Base-by-base conservation (phyloP, 2,888 invertebrate genomes). In the Sarcophaga caerulescens region DNA sequence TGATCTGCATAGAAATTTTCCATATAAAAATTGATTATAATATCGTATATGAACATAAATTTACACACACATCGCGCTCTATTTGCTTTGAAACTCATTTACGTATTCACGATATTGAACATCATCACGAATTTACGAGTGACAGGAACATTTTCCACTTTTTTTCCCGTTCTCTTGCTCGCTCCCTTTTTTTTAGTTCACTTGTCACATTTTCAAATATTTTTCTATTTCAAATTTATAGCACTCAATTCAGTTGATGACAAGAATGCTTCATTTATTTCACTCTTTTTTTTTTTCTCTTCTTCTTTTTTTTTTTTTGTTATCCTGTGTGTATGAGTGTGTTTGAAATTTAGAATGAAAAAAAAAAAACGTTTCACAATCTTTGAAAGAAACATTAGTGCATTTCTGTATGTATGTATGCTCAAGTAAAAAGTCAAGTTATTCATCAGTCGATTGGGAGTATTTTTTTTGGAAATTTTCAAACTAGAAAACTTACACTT, bases 191-290 rank as follows among this genome's bases (percentile, higher is more conserved):
- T 35, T 35, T 35, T 35, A 35, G 35, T 35, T 35, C 35, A 35
- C 11, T 65, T 35, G 47, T 35, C 63, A 11, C 45, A 8, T 19
- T 10, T 52, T 44, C 19, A 4, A 47, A 23, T 69, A 21, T 52
- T 52, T 35, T 52, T 23, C 69, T 47, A 12, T 78, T 66, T 25
- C 47, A 66, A 25, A 68, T 81, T 52, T 62, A 66, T 62, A 44
- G 12, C n/a, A 14, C 17, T 60, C 66, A 11, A 60, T 68, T 68
- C n/a, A 68, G 35, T 59, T 81, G 74, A 47, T 81, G 60, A 74
- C 68, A 81, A 60, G 14, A 74, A 62, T 74, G 68, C 47, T 75
- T 69, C 63, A 69, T 81, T 60, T 17, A 69, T 62, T 52, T 74
- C 62, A 14, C 25, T 65, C 23, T 45, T 47, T 14, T 52, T 17